Base-by-base conservation (phyloP, 2,888 invertebrate species). In the Apoda limacodes region DNA sequence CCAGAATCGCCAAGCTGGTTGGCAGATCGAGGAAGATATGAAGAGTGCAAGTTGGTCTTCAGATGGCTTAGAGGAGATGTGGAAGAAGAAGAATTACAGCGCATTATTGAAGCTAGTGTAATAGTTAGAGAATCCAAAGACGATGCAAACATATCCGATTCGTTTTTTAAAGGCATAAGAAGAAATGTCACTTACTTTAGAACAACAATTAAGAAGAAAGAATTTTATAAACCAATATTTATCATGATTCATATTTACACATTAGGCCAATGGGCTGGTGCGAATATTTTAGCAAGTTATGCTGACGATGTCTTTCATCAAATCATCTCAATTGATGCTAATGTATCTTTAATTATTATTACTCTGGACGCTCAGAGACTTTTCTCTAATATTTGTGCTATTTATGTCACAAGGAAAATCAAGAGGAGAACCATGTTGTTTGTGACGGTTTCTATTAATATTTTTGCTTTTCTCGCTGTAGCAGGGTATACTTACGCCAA, bases 1-100 rank as follows among this genome's bases (percentile, higher is more conserved):
- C 83, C 83, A 0, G 87, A 87, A 55, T 80, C 85, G 5, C 86
- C 85, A 1, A 66, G 68, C 23, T 87, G 84, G 84, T 47, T 87
- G 21, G 61, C 82, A 2, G 64, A 74, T 6, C 75, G 75, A 36
- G 71, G 72, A 4, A 61, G 64, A 10, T 50, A 64, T 1, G 64
- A 62, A 1, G 69, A 83, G 32, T 84, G 85, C 0, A 64, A 68
- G 33, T 47, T 57, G 9, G 62, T 80, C 0, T 80, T 83, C n/a
- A 60, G 66, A 24, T 83, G 74, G 63, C 68, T 83, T 30, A 60
- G 84, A 32, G 58, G 60, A 0, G 48, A 56, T 6, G 54, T 52
- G 9, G 61, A 70, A 6, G 47, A 51, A 19, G 74, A 75, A 2
- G 52, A 54, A 35, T 67, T 80, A 4, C 39, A 46, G 10, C 42